Evolutionary conservation across 2,888 invertebrate genomes (phyloP).

Genomic region (Orchesellides sinensis): DNA sequence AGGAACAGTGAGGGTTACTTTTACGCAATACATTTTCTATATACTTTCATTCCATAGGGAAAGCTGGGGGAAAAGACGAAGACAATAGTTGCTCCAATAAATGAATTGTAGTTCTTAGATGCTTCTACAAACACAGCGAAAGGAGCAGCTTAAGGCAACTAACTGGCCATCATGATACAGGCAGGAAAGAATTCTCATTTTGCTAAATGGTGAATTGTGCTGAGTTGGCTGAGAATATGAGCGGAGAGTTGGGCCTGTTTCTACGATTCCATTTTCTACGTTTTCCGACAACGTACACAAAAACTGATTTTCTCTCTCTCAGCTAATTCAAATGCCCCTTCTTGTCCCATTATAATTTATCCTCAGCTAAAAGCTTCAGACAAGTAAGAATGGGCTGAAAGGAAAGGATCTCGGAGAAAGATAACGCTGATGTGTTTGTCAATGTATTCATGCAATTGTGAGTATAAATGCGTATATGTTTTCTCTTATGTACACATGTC

Average conservation of each 20-base stretch:
- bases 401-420: not conserved
- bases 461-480: not conserved
- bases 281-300: not conserved
- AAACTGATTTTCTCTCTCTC: not conserved
- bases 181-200: conserved; percentile 6
- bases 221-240: too few species aligned
- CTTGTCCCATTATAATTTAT: not conserved
- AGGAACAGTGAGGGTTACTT: too few species aligned
- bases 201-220: not conserved
- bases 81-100: not conserved
- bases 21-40: too few species aligned
- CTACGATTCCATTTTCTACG: not conserved
- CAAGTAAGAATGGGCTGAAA: not conserved
- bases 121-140: too few species aligned
- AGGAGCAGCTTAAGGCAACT: not conserved
- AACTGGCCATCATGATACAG: not conserved
- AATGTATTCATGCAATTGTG: not conserved
- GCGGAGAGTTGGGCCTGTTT: too few species aligned
- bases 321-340: not conserved
- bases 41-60: not conserved
- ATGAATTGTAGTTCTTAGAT: not conserved
- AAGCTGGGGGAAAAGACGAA: not conserved
- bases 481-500: not conserved
- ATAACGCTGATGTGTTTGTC: not conserved
- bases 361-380: conserved; percentile 3